Base-by-base conservation (phyloP, 2,888 invertebrate genomes). In the Parasteatoda lunata region DNA sequence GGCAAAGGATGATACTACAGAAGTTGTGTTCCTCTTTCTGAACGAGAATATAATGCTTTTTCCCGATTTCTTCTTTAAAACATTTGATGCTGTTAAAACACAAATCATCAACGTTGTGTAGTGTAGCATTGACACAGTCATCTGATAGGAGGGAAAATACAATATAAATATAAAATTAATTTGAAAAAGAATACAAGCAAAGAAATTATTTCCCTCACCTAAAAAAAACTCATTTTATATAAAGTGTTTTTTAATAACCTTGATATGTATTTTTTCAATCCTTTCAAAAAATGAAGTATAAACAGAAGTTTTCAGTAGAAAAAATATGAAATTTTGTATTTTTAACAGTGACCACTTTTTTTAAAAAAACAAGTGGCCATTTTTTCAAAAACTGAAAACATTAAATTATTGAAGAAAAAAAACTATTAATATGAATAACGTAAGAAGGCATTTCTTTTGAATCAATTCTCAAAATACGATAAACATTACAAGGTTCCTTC, bases 1-100 rank as follows among this genome's bases (percentile, higher is more conserved):
- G 64, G 51, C 83, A 77, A 59, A 84, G 45, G n/a, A 84, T 13
- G 9, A 84, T 13, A 5, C 71, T 77, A 48, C 15, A 66, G 8
- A 84, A 66, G 9, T 59, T n/a, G 13, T 13, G 13, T 9, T 66
- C 11, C 5, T 51, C 47, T 11, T 73, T 73, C 54, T 48, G 45
- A 3, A 83, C 45, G 15, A 78, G n/a, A 5, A 87, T 45, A 75
- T 73, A 30, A 7, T 75, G 54, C 4, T 59, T 70, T 45, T 59
- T 59, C 13, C 75, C 6, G 8, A 54, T 64, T 45, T 75, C 59
- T 3, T 48, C 13, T 6, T 54, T 45, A 52, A 51, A 4, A n/a
- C 13, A 30, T 4, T 77, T 48, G n/a, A 84, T 4, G 5, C n/a
- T 51, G 4, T 48, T 71, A 52, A 65, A 77, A 8, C 66, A 69